phyloP scores from a whole-genome alignment of 2,888 invertebrate species.

The Lissocephala sabroskyi region DNA sequence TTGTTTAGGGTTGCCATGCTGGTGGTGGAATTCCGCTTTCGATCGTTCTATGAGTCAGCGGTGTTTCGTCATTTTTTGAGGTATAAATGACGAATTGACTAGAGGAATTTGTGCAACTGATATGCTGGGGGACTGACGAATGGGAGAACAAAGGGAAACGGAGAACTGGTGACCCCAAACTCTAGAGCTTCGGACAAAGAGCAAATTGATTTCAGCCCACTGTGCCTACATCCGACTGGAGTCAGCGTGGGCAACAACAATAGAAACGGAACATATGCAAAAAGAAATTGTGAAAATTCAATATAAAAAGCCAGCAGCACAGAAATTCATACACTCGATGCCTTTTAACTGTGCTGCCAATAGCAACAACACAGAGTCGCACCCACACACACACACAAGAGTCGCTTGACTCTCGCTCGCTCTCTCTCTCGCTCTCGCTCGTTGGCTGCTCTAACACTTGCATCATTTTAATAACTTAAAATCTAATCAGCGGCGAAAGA shows the following conservation, averaged over 20 bases:
- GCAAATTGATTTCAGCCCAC: slow-evolving; percentile 29
- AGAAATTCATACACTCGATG: slow-evolving; percentile 9
- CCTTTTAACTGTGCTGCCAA: slow-evolving; percentile 14
- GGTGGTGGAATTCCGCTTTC: too few relatives aligned
- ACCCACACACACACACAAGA: slow-evolving; percentile 18
- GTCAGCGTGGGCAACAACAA: slow-evolving; percentile 3
- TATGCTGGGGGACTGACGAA: too few relatives aligned
- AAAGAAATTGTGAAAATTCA: slow-evolving; percentile 39
- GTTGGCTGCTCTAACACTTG: too few relatives aligned
- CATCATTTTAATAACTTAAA: slow-evolving; percentile 17
- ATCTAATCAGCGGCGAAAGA: slow-evolving; percentile 30
- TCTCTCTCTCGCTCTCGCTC: neutral
- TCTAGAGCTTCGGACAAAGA: too few relatives aligned
- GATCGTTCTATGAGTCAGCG: too few relatives aligned
- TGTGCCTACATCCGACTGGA: slow-evolving; percentile 25
- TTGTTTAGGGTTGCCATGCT: too few relatives aligned
- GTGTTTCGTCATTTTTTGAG: too few relatives aligned
- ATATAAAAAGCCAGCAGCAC: slow-evolving; percentile 17
- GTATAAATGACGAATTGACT: too few relatives aligned
- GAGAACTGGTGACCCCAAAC: too few relatives aligned
- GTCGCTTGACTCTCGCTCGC: neutral
- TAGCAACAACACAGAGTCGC: slow-evolving; percentile 11
- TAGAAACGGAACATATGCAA: slow-evolving; percentile 34
- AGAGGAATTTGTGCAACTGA: too few relatives aligned
- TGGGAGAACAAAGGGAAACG: too few relatives aligned